phyloP scores from a whole-genome alignment of 2,797 vertebrate species.

The Gadopsis bispinosus region DNA sequence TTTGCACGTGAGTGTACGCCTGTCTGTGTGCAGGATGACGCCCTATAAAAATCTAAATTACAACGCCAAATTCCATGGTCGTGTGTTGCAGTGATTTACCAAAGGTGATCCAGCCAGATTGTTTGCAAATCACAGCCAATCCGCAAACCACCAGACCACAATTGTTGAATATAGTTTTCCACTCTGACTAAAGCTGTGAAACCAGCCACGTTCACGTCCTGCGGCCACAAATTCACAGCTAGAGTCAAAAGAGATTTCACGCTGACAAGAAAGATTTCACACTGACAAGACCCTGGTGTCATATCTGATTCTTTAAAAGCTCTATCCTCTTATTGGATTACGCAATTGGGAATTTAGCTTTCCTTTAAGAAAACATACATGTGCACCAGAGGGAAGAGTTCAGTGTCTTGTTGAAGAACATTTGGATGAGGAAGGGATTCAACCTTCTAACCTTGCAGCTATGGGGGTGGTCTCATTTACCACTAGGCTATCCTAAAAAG shows the following conservation, averaged over 20 bases:
- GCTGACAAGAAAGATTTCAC: conserved; percentile 50
- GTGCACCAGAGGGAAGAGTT: conserved; percentile 26
- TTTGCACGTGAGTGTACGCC: conserved; percentile 16
- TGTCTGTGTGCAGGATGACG: conserved; percentile 45
- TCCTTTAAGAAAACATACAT: conserved; percentile 37
- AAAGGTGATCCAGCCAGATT: conserved; percentile 64
- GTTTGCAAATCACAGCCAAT: conserved; percentile 65
- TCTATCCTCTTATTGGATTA: conserved; percentile 46
- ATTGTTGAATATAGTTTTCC: conserved; percentile 71
- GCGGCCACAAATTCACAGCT: conserved; percentile 56
- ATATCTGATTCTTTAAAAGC: conserved; percentile 45
- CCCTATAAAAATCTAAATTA: conserved; percentile 61
- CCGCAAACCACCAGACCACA: conserved; percentile 66
- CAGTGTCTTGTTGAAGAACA: conserved; percentile 13
- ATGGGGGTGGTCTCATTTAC: conserved; percentile 30
- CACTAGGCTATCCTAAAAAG: conserved; percentile 10
- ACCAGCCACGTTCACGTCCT: conserved; percentile 68
- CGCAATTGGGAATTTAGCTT: conserved; percentile 25
- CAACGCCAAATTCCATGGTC: conserved; percentile 59
- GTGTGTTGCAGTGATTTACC: conserved; percentile 55
- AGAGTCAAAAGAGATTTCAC: conserved; percentile 44
- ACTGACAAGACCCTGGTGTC: conserved; percentile 48
- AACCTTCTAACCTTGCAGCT: conserved; percentile 22
- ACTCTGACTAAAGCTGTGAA: conserved; percentile 62
- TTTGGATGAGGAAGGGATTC: conserved; percentile 24